Evolutionary conservation across 53 echinoderm and acorn worm genomes (phyloP).

Genomic region (Echinarachnius parma): DNA sequence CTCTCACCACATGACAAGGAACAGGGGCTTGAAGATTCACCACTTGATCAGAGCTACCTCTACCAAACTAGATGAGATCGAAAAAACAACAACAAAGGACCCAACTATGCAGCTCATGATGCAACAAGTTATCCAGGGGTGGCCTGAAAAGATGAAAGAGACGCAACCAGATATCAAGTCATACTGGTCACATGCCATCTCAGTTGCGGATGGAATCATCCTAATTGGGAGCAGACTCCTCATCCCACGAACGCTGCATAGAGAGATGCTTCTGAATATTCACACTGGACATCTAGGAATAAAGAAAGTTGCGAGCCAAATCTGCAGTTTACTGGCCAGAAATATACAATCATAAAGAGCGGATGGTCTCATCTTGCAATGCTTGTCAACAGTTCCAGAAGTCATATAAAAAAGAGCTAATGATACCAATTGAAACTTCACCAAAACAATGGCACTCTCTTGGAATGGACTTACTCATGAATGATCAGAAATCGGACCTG

Average conservation of each 20-base stretch:
- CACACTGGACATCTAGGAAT: constrained; percentile 15
- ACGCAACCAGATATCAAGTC: not conserved
- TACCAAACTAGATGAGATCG: constrained; percentile 6
- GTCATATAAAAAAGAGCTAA: no score
- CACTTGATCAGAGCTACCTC: constrained; percentile 10
- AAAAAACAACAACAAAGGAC: constrained; percentile 7
- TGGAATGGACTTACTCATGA: no score
- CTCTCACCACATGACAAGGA: constrained; percentile 4
- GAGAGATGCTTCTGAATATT: constrained; percentile 5
- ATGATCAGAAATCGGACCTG: no score
- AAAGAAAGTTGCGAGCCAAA: constrained; percentile 10
- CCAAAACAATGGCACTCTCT: no score
- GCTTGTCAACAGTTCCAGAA: no score
- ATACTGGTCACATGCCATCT: constrained; percentile 40
- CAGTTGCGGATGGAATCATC: not conserved
- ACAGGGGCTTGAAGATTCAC: not conserved
- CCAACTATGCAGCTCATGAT: not conserved
- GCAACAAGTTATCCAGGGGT: constrained; percentile 9
- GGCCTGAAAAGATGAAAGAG: not conserved
- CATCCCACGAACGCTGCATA: not conserved
- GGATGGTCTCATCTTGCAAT: no score
- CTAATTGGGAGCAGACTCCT: not conserved
- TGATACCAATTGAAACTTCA: no score
- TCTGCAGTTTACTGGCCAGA: constrained; percentile 34
- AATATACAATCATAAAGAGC: no score